Conservation (phyloP, 2,113 vertebrate species). For the Diphyllodes magnificus region DNA sequence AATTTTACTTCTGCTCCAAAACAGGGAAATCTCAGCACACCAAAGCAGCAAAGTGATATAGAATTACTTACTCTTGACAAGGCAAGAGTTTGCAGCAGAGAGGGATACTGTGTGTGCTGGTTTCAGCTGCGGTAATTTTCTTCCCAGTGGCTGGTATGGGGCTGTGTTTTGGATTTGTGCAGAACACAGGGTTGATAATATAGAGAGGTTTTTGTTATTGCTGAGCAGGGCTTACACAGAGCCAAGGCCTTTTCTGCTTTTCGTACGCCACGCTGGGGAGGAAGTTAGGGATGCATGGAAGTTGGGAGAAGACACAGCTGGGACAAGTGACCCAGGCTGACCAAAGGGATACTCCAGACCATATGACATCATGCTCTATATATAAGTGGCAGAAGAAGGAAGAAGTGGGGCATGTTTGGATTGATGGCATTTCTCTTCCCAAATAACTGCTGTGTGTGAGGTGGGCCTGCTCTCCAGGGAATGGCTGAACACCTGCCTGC, state of each 20-base stretch:
- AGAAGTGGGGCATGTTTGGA: background rate
- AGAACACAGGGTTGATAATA: background rate
- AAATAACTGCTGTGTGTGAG: background rate
- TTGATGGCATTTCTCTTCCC: background rate
- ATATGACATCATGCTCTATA: background rate
- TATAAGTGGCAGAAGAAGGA: background rate
- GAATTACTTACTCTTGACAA: background rate
- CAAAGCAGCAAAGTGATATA: background rate
- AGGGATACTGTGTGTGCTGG: background rate
- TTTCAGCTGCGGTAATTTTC: background rate
- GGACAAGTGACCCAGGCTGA: background rate
- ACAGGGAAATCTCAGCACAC: background rate
- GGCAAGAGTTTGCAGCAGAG: background rate
- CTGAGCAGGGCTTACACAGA: background rate
- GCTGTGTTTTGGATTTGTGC: background rate
- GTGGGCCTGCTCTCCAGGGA: background rate
- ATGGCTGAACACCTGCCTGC: background rate
- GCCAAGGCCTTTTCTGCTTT: background rate
- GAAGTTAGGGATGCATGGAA: background rate
- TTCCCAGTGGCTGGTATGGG: background rate
- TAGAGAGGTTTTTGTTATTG: background rate
- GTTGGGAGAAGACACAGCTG: background rate
- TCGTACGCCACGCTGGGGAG: fast-evolving
- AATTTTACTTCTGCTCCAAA: background rate
- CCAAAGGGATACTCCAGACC: background rate